Evolutionary conservation across 2,888 invertebrate species (phyloP).

Genomic region (Ormyrus labotus): DNA sequence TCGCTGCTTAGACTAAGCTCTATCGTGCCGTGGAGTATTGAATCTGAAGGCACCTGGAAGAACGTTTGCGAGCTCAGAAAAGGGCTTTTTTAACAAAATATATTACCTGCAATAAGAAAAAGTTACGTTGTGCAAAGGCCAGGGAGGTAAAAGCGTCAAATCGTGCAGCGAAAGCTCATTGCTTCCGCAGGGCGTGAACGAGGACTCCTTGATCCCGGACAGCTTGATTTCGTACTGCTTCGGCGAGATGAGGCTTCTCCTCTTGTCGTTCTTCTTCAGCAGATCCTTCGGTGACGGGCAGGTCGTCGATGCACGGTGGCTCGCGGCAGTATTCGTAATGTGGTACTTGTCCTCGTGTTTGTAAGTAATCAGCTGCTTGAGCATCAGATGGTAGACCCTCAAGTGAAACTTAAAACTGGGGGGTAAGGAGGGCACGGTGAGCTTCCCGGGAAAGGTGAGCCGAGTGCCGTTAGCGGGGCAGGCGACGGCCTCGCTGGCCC

Average conservation of each 20-base stretch:
- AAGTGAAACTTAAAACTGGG: slow-evolving; percentile 75
- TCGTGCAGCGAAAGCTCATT: slow-evolving; percentile 66
- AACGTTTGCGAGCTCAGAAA: no score
- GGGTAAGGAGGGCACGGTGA: slow-evolving; percentile 70
- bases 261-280: slow-evolving; percentile 45
- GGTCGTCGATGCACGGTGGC: slow-evolving; percentile 51
- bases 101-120: neutral
- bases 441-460: slow-evolving; percentile 66
- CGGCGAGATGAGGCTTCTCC: slow-evolving; percentile 40
- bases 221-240: slow-evolving; percentile 56
- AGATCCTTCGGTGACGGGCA: slow-evolving; percentile 68
- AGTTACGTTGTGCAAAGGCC: slow-evolving; percentile 64
- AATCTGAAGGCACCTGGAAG: slow-evolving; percentile 60
- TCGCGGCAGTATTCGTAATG: slow-evolving; percentile 49
- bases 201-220: slow-evolving; percentile 61
- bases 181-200: slow-evolving; percentile 65
- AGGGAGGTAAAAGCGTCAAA: slow-evolving; percentile 62
- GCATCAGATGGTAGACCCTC: slow-evolving; percentile 76
- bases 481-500: slow-evolving; percentile 65
- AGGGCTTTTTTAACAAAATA: neutral
- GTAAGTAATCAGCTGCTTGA: slow-evolving; percentile 61
- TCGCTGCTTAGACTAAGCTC: slow-evolving; percentile 65
- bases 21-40: slow-evolving; percentile 66
- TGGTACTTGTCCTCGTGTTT: slow-evolving; percentile 72
- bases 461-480: slow-evolving; percentile 59